These are phyloP conservation scores for Hypomesus transpacificus DNA, from an alignment of 2,113 vertebrate species.

Conservation along the genomic window DNA sequence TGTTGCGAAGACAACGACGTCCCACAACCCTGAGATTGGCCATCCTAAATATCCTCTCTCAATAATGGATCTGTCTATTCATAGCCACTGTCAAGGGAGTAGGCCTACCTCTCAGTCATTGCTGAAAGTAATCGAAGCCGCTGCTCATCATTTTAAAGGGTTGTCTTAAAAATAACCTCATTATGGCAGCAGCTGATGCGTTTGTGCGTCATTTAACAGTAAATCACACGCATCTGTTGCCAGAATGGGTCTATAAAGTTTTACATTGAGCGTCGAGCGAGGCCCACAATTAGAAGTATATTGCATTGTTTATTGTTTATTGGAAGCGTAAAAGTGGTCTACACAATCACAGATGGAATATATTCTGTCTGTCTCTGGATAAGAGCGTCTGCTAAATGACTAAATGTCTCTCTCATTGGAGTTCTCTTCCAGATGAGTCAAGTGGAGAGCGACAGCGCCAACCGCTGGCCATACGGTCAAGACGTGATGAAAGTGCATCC, in stretches of 20 bases:
- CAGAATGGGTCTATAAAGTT: no score
- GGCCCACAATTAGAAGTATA: no score
- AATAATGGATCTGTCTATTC: conserved; percentile 70
- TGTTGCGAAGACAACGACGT: conserved; percentile 49
- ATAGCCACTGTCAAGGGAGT: conserved; percentile 37
- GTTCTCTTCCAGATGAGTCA: no score
- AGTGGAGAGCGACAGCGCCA: not conserved
- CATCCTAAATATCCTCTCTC: conserved; percentile 63
- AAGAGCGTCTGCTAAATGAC: no score
- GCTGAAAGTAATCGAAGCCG: conserved; percentile 59
- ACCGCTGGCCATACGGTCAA: no score
- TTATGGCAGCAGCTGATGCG: conserved; percentile 10
- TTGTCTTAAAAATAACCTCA: conserved; percentile 53
- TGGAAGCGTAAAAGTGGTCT: no score
- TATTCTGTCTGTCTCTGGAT: not conserved
- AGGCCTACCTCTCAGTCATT: conserved; percentile 30
- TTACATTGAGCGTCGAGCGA: no score
- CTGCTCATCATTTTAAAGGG: conserved; percentile 45
- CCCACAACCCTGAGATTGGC: conserved; percentile 48
- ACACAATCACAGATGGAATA: no score
- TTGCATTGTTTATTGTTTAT: not conserved
- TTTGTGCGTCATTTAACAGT: not conserved
- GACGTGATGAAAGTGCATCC: not conserved
- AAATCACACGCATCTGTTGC: not conserved
- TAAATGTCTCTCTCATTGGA: no score